Evolutionary conservation across 2,888 invertebrate species (phyloP), one percentile per base, ranked within the genome.

Genomic region (Phymatocera aterrima): DNA sequence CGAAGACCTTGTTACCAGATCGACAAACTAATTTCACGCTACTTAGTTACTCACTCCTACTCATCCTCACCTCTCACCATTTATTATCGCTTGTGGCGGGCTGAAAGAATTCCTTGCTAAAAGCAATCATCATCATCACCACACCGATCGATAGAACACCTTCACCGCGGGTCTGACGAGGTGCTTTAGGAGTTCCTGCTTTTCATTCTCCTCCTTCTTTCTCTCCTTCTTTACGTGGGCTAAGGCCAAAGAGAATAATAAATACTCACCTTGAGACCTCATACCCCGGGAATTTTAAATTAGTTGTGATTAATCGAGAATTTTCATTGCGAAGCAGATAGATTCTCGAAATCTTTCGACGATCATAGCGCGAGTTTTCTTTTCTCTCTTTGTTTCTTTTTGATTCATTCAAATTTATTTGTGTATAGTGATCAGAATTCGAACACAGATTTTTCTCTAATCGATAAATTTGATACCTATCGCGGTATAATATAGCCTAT

Each of bases 61-160:
- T 12, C 43, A n/a, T 28, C 34, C 18, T 72, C n/a, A 10, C 8
- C 24, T 12, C 51, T 72, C 31, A 51, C 34, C 51, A 18, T 46
- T 5, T 68, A 18, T 15, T 34, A 31, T 61, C n/a, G 37, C 37
- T 64, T 37, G 10, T 37, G 2, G n/a, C 18, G 18, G 24, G 43
- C 28, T 24, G 24, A 24, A 46, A 46, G n/a, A 68, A 68, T 68
- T 28, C 68, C 28, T 40, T 6, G 68, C 68, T 18, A 28, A 68
- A 68, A 68, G 46, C 28, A 68, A 68, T 68, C 68, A 68, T 68
- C 68, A 28, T 24, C 40, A 40, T 40, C 40, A 40, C 8, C 40
- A 40, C 24, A 68, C n/a, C 4, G 68, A 68, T 68, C 68, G 43
- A 68, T 68, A 12, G 68, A 46, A 40, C 68, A 68, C 68, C 40